A percentile compares a stretch with the other conserved stretches of the same genome.
These are phyloP conservation scores for Sminthurinus aureus DNA, from an alignment of 2,888 invertebrate genomes.

Conservation along the genomic window DNA sequence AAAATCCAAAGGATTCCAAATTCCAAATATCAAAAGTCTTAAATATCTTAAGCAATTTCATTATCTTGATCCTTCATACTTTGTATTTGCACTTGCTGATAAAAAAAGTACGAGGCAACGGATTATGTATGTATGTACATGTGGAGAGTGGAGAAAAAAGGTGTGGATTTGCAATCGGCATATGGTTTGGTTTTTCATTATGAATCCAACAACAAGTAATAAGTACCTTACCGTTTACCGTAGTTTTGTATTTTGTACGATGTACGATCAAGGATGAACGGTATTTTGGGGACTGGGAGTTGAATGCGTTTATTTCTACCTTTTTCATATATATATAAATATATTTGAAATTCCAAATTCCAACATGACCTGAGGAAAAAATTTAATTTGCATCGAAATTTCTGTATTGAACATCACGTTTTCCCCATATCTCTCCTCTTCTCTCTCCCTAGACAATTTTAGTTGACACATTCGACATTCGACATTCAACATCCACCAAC, in stretches of 20 bases:
- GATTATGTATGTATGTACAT: no score
- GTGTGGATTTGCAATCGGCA: no score
- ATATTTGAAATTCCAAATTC: conserved; percentile 3
- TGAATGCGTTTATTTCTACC: neutral
- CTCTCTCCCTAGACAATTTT: conserved; percentile 3
- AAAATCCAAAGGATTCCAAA: no score
- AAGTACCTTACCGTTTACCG: conserved; percentile 4
- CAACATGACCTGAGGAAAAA: conserved; percentile 20
- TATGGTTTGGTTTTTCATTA: no score
- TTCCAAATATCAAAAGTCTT: no score
- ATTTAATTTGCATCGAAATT: conserved; percentile 31
- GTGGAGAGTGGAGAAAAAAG: no score
- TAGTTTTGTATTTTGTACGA: neutral
- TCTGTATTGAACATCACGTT: conserved; percentile 2
- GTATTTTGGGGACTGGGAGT: neutral
- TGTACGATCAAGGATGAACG: neutral
- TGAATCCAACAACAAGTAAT: no score
- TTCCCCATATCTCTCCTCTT: conserved; percentile 7
- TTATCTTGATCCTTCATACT: no score
- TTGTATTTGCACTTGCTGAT: no score
- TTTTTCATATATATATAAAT: neutral
- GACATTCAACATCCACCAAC: neutral
- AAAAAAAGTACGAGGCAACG: no score
- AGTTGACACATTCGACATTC: neutral
- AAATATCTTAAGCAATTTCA: no score